phyloP scores from a whole-genome alignment of 35 echinoderm and acorn worm species.

The Lytechinus pictus region DNA sequence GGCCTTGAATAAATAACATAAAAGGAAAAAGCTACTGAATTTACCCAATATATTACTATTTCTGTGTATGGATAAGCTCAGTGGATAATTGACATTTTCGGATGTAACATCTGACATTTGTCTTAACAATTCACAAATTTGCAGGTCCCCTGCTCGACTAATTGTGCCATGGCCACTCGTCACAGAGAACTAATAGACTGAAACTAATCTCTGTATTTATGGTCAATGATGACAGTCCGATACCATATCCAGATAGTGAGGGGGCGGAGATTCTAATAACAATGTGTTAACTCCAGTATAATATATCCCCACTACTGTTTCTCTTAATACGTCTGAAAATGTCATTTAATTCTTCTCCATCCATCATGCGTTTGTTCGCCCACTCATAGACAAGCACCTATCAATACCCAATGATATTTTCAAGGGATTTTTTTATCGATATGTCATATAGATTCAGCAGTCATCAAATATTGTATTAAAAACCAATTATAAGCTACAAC shows the following conservation, averaged over 20 bases:
- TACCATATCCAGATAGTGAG: not conserved
- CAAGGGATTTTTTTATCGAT: not conserved
- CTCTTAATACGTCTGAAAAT: not conserved
- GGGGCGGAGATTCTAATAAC: not conserved
- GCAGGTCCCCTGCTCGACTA: not conserved
- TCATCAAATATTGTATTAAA: not conserved
- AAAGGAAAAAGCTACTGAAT: not conserved
- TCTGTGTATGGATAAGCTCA: not conserved
- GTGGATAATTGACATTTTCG: not conserved
- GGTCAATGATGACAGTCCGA: not conserved
- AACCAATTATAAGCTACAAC: not conserved
- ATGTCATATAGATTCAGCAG: not conserved
- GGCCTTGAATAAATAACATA: not conserved
- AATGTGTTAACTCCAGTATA: not conserved
- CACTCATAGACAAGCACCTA: not conserved
- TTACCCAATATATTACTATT: not conserved
- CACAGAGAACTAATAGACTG: not conserved
- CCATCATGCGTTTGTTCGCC: not conserved
- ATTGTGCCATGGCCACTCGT: not conserved
- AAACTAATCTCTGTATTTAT: not conserved
- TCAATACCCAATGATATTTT: not conserved
- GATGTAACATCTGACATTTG: not conserved
- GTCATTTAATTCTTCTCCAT: not conserved
- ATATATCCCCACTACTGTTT: not conserved
- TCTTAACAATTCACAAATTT: slow-evolving; percentile 3